Evolutionary conservation across 2,888 invertebrate species (phyloP).

Genomic region (Agrochola lota): DNA sequence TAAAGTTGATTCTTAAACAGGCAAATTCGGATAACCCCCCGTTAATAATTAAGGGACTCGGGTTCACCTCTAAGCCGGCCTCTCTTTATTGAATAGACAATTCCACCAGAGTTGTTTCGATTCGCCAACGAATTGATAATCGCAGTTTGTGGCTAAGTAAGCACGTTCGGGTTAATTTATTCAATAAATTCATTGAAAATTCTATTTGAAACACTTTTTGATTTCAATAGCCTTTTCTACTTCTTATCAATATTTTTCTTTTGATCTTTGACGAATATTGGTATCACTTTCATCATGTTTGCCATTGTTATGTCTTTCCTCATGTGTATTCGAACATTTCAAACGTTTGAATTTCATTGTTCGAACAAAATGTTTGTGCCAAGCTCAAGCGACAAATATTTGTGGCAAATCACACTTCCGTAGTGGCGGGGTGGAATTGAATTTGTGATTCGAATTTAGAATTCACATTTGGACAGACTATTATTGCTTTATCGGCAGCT

Average conservation of each 20-base stretch:
- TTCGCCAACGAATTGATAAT: slow-evolving; percentile 7
- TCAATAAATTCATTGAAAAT: background rate
- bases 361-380: slow-evolving; percentile 21
- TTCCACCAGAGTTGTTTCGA: background rate
- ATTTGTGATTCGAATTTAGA: slow-evolving; percentile 37
- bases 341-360: slow-evolving; percentile 23
- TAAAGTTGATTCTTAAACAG: too few species aligned
- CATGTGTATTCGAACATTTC: background rate
- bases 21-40: too few species aligned
- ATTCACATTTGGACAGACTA: slow-evolving; percentile 11
- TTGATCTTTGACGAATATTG: background rate
- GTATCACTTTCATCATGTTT: background rate
- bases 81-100: background rate
- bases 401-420: slow-evolving; percentile 17
- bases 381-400: slow-evolving; percentile 10
- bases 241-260: background rate
- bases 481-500: slow-evolving; percentile 13
- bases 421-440: slow-evolving; percentile 19
- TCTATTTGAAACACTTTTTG: background rate
- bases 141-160: background rate
- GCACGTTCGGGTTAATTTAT: slow-evolving; percentile 12
- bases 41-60: too few species aligned
- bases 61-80: too few species aligned
- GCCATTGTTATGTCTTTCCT: background rate
- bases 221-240: too few species aligned